phyloP scores from a whole-genome alignment of 2,113 vertebrate genomes.

The Tetrax tetrax region DNA sequence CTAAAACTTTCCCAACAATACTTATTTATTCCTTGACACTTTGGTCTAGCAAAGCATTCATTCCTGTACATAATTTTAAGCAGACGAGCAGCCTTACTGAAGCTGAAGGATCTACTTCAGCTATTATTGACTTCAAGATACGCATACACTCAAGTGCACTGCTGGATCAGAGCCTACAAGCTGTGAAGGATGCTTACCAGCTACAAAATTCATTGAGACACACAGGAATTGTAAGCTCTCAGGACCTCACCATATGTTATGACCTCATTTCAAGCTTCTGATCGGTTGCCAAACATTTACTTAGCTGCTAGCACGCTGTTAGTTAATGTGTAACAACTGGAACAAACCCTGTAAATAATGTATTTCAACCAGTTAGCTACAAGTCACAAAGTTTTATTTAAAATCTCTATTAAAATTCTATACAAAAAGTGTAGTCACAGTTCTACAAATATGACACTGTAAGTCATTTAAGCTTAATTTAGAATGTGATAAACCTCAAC shows the following conservation, averaged over 20 bases:
- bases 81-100: background rate
- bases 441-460: background rate
- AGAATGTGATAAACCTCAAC: background rate
- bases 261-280: constrained; percentile 21
- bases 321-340: constrained; percentile 53
- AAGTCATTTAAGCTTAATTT: background rate
- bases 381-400: background rate
- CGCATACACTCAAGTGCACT: background rate
- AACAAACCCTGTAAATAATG: background rate
- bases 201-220: background rate
- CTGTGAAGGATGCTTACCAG: background rate
- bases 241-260: background rate
- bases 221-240: background rate
- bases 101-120: background rate
- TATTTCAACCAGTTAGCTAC: background rate
- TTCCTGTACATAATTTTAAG: background rate
- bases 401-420: background rate
- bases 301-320: constrained; percentile 8
- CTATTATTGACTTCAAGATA: background rate
- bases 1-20: background rate
- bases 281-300: constrained; percentile 56
- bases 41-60: background rate
- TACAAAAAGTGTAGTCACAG: background rate
- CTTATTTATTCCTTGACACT: background rate
- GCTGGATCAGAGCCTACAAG: background rate